phyloP scores from a whole-genome alignment of 2,797 vertebrate genomes.

The Cottoperca gobio region DNA sequence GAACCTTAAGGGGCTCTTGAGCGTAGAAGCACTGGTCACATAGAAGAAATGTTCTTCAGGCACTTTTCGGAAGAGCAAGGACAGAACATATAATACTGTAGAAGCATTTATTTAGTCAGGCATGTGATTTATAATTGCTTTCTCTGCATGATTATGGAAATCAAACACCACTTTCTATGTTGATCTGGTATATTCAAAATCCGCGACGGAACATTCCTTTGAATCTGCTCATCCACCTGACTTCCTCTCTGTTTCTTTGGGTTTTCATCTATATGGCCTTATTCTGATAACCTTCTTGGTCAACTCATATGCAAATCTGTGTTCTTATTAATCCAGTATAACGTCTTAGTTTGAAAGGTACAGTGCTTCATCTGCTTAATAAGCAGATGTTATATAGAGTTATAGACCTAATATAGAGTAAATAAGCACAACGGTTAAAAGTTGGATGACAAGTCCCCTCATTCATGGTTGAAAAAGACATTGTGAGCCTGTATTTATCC shows the following conservation, averaged over 20 bases:
- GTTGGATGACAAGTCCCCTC: slow-evolving; percentile 11
- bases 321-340: background rate
- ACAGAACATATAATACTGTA: background rate
- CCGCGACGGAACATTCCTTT: background rate
- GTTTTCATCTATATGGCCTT: slow-evolving; percentile 7
- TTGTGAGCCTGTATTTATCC: background rate
- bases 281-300: slow-evolving; percentile 20
- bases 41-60: background rate
- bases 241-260: background rate
- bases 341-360: background rate
- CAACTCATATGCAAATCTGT: slow-evolving; percentile 44
- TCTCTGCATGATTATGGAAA: background rate
- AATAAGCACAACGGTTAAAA: background rate
- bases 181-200: background rate
- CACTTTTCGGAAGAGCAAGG: background rate
- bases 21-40: background rate
- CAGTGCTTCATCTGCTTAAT: no score
- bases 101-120: background rate
- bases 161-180: background rate
- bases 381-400: no score
- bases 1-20: background rate
- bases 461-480: background rate
- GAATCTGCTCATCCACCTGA: slow-evolving; percentile 2
- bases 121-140: background rate
- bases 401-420: no score